Base-by-base conservation (phyloP, 2,888 invertebrate genomes). In the Cheilosia vernalis region DNA sequence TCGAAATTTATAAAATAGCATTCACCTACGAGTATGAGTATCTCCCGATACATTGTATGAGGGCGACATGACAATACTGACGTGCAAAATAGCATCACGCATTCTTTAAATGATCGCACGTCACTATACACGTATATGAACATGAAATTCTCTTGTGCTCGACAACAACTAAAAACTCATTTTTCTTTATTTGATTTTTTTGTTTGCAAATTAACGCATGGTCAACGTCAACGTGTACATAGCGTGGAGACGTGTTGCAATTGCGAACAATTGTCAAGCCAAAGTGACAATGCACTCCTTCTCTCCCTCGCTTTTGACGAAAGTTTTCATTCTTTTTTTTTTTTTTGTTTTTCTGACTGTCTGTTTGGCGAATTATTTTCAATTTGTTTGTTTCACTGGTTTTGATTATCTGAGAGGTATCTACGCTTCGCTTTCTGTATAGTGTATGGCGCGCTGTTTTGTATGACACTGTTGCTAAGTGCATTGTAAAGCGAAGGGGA, bases 191-290 rank as follows among this genome's bases (percentile, higher is more conserved):
- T 37, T 15, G n/a, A 30, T 56, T 55, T 40, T 61, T 44, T 81
- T 49, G 33, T 44, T 73, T 51, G 58, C 78, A 83, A 78, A 73
- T 55, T 63, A 83, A 63, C 83, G 77, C 82, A 82, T 55, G 82
- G 73, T 47, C 83, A 78, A 56, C 72, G 61, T 69, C 67, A 67
- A 67, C 56, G 67, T 78, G 55, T 30, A 63, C 3, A 17, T 30
- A 73, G 64, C 37, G 60, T 67, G 60, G 67, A 58, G 83, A 84
- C 83, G 83, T 79, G 83, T 84, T 79, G 73, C 74, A 84, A 83
- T 78, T 79, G 69, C 78, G 63, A 84, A 47, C 73, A 84, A 84
- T 84, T 74, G 79, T 69, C 83, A 73, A 69, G 51, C 51, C 40
- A 24, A 47, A 73, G 51, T 78, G 83, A 73, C 70, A 83, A 73